Conservation (phyloP, 2,888 invertebrate species). For the Cephus runcator region DNA sequence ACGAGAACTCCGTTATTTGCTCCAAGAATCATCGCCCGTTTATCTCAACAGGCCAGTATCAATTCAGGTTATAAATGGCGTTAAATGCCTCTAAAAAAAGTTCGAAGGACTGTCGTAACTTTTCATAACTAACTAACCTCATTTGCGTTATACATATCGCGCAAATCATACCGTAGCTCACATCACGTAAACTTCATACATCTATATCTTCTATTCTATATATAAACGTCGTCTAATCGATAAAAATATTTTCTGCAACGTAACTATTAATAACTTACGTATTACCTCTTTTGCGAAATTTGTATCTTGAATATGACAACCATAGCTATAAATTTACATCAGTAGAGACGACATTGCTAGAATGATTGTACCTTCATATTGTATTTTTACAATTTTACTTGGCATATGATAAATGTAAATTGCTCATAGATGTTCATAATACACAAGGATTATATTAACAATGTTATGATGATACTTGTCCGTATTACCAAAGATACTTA, state of each 20-base stretch:
- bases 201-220: not conserved
- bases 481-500: too few relatives aligned
- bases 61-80: not conserved
- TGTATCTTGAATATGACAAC: too few relatives aligned
- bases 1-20: not conserved
- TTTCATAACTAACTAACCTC: not conserved
- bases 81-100: not conserved
- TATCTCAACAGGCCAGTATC: not conserved
- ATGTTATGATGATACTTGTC: too few relatives aligned
- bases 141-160: not conserved
- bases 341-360: too few relatives aligned
- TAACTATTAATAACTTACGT: too few relatives aligned
- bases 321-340: too few relatives aligned
- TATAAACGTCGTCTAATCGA: not conserved
- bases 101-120: not conserved
- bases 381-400: not conserved
- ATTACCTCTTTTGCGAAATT: too few relatives aligned
- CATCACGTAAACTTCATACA: not conserved
- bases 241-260: too few relatives aligned
- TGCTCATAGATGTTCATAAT: too few relatives aligned
- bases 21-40: not conserved
- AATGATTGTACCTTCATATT: too few relatives aligned
- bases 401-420: not conserved
- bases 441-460: too few relatives aligned
- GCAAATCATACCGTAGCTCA: not conserved